A percentile compares a stretch with the other conserved stretches of the same genome.
These are phyloP conservation scores for Trichoplusia ni DNA, from an alignment of 1,140 invertebrate species.

Conservation along the genomic window DNA sequence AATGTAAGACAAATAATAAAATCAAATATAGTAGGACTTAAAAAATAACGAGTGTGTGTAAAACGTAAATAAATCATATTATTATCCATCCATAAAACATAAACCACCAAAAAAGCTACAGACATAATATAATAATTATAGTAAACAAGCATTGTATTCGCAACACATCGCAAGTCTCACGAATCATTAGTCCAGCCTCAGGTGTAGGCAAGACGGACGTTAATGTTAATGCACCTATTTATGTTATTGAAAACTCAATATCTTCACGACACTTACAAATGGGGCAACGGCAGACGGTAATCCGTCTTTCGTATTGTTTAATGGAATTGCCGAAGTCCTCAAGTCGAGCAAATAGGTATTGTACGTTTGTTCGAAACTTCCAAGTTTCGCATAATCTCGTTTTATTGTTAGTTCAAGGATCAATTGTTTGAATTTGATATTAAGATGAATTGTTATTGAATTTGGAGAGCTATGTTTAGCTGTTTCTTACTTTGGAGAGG, in stretches of 20 bases:
- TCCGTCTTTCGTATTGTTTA: constrained; percentile 14
- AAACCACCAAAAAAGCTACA: background rate
- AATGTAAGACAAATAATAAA: too few species aligned
- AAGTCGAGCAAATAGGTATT: background rate
- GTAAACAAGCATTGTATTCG: background rate
- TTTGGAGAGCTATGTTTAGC: background rate
- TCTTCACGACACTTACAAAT: constrained; percentile 24
- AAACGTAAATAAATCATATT: too few species aligned
- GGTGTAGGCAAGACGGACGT: constrained; percentile 9
- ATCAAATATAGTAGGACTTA: too few species aligned
- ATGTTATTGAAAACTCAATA: constrained; percentile 31
- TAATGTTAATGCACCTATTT: constrained; percentile 24
- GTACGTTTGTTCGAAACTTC: background rate
- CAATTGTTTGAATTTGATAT: background rate
- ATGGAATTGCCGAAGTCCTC: constrained; percentile 9
- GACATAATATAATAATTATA: background rate
- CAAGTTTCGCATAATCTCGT: background rate
- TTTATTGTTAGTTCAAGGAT: constrained; percentile 6
- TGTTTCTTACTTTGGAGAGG: too few species aligned
- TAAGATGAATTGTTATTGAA: background rate
- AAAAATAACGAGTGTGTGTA: too few species aligned
- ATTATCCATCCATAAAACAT: too few species aligned
- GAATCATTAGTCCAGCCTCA: constrained; percentile 9
- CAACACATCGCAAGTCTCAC: background rate
- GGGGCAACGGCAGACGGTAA: constrained; percentile 8